Evolutionary conservation across 2,113 vertebrate genomes (phyloP).

Genomic region (Neomonachus schauinslandi): DNA sequence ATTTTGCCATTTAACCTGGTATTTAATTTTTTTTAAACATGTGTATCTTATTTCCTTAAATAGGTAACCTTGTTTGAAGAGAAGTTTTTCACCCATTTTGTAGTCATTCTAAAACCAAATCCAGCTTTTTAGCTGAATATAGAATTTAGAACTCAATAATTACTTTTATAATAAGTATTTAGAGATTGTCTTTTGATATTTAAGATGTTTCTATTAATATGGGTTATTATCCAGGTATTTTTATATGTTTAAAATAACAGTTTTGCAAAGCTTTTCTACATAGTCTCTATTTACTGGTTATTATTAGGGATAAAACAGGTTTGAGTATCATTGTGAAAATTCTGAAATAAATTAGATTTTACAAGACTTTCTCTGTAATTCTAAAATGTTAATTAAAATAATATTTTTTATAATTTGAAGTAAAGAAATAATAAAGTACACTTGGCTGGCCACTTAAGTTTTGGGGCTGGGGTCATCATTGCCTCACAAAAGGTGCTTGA

Average conservation of each 20-base stretch:
- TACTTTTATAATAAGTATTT: neutral
- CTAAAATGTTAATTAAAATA: neutral
- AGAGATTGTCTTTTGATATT: neutral
- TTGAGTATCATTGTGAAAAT: neutral
- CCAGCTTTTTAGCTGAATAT: neutral
- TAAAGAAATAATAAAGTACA: neutral
- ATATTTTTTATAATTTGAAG: neutral
- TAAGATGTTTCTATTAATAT: neutral
- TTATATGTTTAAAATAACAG: neutral
- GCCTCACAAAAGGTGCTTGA: neutral
- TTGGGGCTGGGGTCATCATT: neutral
- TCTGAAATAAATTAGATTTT: neutral
- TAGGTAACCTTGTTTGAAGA: neutral
- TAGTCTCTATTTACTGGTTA: neutral
- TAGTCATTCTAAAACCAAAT: neutral
- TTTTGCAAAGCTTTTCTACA: neutral
- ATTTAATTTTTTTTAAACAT: neutral
- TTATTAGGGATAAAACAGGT: neutral
- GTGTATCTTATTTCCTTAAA: neutral
- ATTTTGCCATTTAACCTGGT: neutral
- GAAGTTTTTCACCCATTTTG: neutral
- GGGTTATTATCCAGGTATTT: neutral
- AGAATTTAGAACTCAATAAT: neutral
- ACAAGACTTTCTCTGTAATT: neutral
- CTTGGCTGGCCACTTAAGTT: neutral